Evolutionary conservation across 64 coral and sea anemone genomes (phyloP).

Genomic region (Pocillopora verrucosa): DNA sequence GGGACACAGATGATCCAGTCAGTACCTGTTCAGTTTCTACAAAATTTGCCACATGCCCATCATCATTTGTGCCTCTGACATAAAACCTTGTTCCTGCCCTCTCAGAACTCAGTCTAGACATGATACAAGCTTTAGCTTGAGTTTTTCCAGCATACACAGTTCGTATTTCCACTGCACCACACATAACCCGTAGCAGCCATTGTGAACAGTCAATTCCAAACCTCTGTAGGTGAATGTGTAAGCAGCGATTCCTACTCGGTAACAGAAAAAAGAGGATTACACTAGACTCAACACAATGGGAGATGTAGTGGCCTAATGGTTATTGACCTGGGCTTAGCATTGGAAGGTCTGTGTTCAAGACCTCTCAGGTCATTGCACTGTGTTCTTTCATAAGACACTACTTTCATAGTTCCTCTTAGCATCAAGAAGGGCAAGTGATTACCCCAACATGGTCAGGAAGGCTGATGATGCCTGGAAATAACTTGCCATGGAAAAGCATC

Average conservation of each 20-base stretch:
- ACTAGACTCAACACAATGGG: not conserved
- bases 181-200: slow-evolving; percentile 93
- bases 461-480: too few species aligned
- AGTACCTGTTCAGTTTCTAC: slow-evolving; percentile 98
- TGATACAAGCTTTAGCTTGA: slow-evolving; percentile 89
- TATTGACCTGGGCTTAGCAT: too few species aligned
- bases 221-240: slow-evolving; percentile 89
- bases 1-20: too few species aligned
- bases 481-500: too few species aligned
- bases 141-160: slow-evolving; percentile 90
- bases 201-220: slow-evolving; percentile 89
- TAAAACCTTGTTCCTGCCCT: slow-evolving; percentile 97
- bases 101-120: slow-evolving; percentile 92
- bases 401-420: too few species aligned
- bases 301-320: too few species aligned
- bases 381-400: too few species aligned
- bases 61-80: slow-evolving; percentile 97
- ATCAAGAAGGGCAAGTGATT: too few species aligned
- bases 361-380: too few species aligned
- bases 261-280: not conserved
- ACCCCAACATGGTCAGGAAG: too few species aligned
- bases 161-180: slow-evolving; percentile 90
- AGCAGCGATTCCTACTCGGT: slow-evolving; percentile 75
- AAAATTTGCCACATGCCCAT: slow-evolving; percentile 99
- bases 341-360: too few species aligned